Conservation (phyloP, 2,797 vertebrate species). For the Alectoris magna region DNA sequence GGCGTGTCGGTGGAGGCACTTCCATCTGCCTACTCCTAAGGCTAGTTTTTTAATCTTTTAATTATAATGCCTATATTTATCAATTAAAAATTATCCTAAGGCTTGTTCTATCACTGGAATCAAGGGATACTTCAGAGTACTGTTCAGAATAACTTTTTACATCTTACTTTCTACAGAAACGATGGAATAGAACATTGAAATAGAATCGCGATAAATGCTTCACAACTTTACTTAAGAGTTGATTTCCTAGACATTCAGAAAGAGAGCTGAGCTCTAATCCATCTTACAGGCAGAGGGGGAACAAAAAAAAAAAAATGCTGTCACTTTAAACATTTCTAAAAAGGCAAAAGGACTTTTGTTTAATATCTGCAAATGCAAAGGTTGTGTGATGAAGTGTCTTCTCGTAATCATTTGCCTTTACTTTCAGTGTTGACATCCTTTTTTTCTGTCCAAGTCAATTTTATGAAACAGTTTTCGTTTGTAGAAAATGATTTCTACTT, state of each 20-base stretch:
- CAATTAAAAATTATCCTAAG: background rate
- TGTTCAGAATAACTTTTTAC: background rate
- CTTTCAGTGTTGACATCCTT: background rate
- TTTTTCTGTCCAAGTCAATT: background rate
- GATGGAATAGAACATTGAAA: background rate
- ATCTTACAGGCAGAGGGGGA: background rate
- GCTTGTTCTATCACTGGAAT: background rate
- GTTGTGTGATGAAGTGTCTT: background rate
- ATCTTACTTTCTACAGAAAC: background rate
- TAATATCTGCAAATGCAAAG: background rate
- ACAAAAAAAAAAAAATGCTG: background rate
- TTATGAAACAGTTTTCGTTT: background rate
- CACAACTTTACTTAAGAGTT: background rate
- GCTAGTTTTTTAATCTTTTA: background rate
- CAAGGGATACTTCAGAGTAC: background rate
- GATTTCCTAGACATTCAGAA: background rate
- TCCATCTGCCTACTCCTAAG: background rate
- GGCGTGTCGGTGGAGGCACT: fast-evolving
- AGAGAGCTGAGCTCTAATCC: background rate
- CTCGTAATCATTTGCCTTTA: background rate
- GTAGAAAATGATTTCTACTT: background rate
- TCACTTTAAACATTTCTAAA: background rate
- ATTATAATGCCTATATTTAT: background rate
- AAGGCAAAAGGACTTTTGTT: background rate
- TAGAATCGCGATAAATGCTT: background rate